Evolutionary conservation across 2,888 invertebrate genomes (phyloP).

Genomic region (Parnassius orleans): DNA sequence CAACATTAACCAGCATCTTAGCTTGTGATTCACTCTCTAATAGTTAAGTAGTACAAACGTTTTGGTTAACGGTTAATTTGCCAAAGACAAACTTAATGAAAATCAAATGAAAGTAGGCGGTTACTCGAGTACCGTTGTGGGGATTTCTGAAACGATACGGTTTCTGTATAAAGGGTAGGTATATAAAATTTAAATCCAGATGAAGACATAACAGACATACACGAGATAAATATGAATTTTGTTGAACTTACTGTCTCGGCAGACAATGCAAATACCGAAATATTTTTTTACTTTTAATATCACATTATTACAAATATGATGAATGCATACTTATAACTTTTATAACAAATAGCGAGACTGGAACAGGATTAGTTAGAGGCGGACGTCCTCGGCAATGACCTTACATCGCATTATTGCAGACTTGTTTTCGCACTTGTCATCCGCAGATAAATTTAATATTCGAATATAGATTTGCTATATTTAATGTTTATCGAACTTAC

Average conservation of each 20-base stretch:
- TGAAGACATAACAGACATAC: background rate
- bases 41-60: slow-evolving; percentile 35
- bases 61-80: slow-evolving; percentile 56
- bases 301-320: too few relatives aligned
- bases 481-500: slow-evolving; percentile 12
- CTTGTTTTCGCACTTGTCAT: slow-evolving; percentile 28
- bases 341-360: background rate
- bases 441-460: slow-evolving; percentile 24
- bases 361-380: slow-evolving; percentile 24
- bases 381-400: slow-evolving; percentile 26
- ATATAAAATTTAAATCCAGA: background rate
- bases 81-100: slow-evolving; percentile 61
- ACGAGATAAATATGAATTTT: too few relatives aligned
- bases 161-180: too few relatives aligned
- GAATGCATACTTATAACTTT: too few relatives aligned
- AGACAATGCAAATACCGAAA: too few relatives aligned
- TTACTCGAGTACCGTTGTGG: slow-evolving; percentile 44
- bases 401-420: slow-evolving; percentile 22
- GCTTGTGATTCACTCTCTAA: slow-evolving; percentile 53
- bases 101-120: slow-evolving; percentile 60
- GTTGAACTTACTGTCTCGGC: too few relatives aligned
- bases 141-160: slow-evolving; percentile 30
- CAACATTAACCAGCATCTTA: slow-evolving; percentile 46
- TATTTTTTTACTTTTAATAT: too few relatives aligned
- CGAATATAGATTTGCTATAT: slow-evolving; percentile 3